These are phyloP conservation scores for Platichthys flesus DNA, from an alignment of 2,113 vertebrate species.

Conservation along the genomic window DNA sequence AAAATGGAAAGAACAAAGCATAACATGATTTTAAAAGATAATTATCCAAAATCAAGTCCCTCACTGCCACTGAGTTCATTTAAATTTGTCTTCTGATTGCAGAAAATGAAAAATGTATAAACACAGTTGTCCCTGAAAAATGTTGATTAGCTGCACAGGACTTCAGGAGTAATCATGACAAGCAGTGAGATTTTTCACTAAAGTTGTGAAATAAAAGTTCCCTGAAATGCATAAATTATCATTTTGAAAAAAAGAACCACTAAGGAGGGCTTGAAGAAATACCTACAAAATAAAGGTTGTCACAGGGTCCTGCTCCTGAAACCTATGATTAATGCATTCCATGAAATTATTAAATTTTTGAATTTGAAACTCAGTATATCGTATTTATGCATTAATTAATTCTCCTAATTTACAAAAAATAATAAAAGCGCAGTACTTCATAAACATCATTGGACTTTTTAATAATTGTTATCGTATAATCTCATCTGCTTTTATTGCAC, in stretches of 20 bases:
- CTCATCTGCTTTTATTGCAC: background rate
- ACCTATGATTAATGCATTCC: background rate
- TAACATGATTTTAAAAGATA: background rate
- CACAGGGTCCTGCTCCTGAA: background rate
- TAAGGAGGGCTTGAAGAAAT: slow-evolving; percentile 3
- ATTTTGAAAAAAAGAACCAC: background rate
- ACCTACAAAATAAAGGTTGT: background rate
- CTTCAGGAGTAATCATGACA: no score
- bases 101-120: background rate
- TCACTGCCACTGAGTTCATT: background rate
- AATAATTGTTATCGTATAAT: background rate
- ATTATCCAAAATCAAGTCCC: background rate
- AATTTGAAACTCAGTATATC: background rate
- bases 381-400: background rate
- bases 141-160: background rate
- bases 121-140: background rate
- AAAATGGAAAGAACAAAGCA: background rate
- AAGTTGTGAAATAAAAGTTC: background rate
- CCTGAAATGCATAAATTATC: background rate
- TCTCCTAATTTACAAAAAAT: background rate
- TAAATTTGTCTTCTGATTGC: background rate
- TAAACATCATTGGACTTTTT: background rate
- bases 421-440: background rate
- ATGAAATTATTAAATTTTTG: background rate
- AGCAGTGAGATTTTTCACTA: background rate